Evolutionary conservation across 2,113 vertebrate species (phyloP).

Genomic region (Saguinus imperator): DNA sequence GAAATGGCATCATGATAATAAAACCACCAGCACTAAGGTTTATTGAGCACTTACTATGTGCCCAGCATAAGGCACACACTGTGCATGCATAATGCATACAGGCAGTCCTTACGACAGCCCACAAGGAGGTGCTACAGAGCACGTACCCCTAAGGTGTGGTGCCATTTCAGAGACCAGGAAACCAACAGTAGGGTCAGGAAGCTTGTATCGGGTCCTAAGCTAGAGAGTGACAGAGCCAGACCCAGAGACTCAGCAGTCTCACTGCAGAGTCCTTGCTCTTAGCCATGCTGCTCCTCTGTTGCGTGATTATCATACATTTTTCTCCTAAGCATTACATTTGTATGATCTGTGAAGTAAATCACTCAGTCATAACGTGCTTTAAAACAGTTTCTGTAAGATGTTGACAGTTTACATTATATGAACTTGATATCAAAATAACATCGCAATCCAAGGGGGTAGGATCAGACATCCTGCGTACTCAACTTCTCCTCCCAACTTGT

Average conservation of each 20-base stretch:
- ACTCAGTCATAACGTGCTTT: neutral
- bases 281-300: neutral
- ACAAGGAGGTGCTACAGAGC: fast-evolving
- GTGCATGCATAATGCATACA: neutral
- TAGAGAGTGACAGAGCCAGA: neutral
- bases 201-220: neutral
- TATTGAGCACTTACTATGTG: neutral
- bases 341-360: neutral
- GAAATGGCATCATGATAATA: neutral
- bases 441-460: neutral
- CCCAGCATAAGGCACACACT: neutral
- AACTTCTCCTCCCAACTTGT: neutral
- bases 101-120: neutral
- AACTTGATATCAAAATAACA: neutral
- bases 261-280: neutral
- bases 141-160: fast-evolving
- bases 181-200: neutral
- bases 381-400: neutral
- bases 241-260: neutral
- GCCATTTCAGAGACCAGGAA: neutral
- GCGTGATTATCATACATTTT: neutral
- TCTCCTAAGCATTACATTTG: neutral
- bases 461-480: neutral
- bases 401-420: neutral
- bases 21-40: neutral